A percentile compares a stretch with the other conserved stretches of the same genome.
Conservation (phyloP, 2,113 vertebrate species). For the Peromyscus leucopus region DNA sequence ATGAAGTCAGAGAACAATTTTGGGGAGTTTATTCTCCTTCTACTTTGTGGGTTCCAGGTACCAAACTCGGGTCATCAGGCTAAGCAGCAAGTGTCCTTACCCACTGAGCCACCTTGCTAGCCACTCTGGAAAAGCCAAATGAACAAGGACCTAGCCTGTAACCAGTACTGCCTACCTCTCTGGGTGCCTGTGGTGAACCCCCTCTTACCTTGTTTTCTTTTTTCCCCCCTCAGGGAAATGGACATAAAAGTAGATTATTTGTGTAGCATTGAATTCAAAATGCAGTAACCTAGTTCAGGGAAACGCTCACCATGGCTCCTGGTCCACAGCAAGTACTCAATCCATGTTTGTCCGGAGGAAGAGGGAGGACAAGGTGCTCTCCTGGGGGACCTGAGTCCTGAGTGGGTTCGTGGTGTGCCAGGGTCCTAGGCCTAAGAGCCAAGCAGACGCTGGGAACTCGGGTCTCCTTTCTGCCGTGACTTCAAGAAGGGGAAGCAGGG, state of each 20-base stretch:
- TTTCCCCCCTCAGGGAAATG: background rate
- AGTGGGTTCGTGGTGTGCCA: background rate
- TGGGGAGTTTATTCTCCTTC: background rate
- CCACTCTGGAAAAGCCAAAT: background rate
- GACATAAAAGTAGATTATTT: background rate
- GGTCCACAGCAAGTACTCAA: background rate
- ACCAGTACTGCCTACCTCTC: background rate
- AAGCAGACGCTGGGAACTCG: background rate
- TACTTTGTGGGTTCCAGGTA: background rate
- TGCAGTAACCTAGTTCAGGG: background rate
- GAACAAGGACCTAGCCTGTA: background rate
- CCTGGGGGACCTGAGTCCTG: background rate
- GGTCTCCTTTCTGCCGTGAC: slow-evolving; percentile 67
- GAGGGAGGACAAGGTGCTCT: background rate
- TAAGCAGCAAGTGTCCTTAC: background rate
- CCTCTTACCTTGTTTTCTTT: background rate
- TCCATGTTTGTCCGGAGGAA: background rate
- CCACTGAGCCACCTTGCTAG: background rate
- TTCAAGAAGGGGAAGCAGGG: slow-evolving; percentile 63
- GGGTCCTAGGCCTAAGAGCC: background rate
- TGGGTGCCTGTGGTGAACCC: background rate
- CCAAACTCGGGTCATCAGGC: background rate
- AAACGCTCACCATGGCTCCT: background rate
- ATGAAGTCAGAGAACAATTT: background rate
- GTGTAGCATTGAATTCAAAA: background rate